These are phyloP conservation scores for Battus philenor DNA, from an alignment of 1,140 invertebrate species.

Conservation along the genomic window DNA sequence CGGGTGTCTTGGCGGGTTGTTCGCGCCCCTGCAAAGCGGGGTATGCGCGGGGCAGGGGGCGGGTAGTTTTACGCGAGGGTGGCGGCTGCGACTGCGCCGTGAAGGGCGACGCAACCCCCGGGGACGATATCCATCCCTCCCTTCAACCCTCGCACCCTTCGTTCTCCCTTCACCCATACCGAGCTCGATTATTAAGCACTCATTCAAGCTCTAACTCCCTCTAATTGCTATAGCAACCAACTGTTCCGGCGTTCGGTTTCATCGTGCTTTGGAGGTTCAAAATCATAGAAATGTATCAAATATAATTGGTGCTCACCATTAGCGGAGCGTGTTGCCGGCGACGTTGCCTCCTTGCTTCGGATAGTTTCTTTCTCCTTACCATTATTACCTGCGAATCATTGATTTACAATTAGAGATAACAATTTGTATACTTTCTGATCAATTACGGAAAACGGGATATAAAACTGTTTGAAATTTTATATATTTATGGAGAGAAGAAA, in stretches of 20 bases:
- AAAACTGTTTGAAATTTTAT: too few relatives aligned
- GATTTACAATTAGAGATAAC: too few relatives aligned
- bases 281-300: conserved; percentile 16
- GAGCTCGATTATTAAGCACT: conserved; percentile 56
- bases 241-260: conserved; percentile 4
- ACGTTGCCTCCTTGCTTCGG: conserved; percentile 81
- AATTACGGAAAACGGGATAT: too few relatives aligned
- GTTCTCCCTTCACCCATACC: conserved; percentile 30
- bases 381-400: conserved; percentile 83
- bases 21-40: conserved; percentile 59
- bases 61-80: conserved; percentile 29
- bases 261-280: neutral
- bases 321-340: conserved; percentile 79
- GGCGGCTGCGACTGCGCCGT: conserved; percentile 48
- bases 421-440: too few relatives aligned
- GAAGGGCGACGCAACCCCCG: conserved; percentile 35
- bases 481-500: too few relatives aligned
- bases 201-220: conserved; percentile 50
- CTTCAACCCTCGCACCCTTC: conserved; percentile 24
- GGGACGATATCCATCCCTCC: conserved; percentile 32
- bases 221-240: conserved; percentile 37
- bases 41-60: conserved; percentile 24
- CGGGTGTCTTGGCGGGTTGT: conserved; percentile 42
- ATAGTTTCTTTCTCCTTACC: conserved; percentile 80
- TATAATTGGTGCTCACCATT: conserved; percentile 67